Conservation (phyloP, 1,140 invertebrate species). For the Drosophila fuyamai region DNA sequence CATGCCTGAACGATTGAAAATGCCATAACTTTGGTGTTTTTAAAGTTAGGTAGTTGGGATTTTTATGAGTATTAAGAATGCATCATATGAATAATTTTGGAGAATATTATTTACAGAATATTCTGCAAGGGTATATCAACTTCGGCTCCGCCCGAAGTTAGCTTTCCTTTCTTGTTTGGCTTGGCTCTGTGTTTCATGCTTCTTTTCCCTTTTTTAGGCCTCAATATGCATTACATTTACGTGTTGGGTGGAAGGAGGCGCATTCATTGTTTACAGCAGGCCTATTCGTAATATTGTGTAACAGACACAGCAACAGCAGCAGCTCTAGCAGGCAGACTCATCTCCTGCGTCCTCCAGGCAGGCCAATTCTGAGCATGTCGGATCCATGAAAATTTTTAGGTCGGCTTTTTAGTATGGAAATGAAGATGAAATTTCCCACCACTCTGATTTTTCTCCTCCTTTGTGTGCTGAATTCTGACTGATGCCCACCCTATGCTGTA, state of each 20-base stretch:
- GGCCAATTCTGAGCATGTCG: constrained; percentile 62
- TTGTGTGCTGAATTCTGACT: background rate
- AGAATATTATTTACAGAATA: too few species aligned
- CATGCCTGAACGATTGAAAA: too few species aligned
- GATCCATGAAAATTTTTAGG: constrained; percentile 64
- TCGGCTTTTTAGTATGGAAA: constrained; percentile 47
- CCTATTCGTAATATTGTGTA: constrained; percentile 68
- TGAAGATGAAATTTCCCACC: constrained; percentile 48
- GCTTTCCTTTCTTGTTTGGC: too few species aligned
- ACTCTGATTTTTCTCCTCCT: constrained; percentile 9
- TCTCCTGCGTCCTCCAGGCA: constrained; percentile 5
- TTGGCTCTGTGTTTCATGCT: constrained; percentile 3
- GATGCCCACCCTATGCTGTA: background rate
- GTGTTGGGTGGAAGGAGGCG: constrained; percentile 34
- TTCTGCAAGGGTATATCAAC: too few species aligned
- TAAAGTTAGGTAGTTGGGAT: too few species aligned
- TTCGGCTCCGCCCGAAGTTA: too few species aligned
- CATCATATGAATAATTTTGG: too few species aligned
- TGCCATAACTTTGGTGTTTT: too few species aligned
- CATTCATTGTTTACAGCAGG: constrained; percentile 60
- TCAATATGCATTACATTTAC: constrained; percentile 60
- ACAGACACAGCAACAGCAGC: constrained; percentile 42
- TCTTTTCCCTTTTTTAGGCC: constrained; percentile 13
- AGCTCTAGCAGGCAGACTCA: constrained; percentile 24
- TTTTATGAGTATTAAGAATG: too few species aligned